phyloP scores from a whole-genome alignment of 2,113 vertebrate genomes.

The Anoura caudifer region DNA sequence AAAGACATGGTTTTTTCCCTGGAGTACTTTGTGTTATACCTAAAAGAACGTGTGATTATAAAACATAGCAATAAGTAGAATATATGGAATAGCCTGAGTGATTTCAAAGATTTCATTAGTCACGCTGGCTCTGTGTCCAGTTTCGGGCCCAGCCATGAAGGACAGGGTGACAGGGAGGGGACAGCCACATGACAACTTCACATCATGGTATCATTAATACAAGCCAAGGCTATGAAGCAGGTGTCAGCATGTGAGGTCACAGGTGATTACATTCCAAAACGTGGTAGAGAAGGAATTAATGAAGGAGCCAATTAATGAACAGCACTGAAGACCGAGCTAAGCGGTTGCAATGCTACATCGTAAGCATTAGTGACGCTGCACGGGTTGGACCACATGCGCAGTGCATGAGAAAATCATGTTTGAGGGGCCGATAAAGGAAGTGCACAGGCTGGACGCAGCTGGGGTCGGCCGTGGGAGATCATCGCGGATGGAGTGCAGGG shows the following conservation, averaged over 20 bases:
- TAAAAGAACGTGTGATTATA: background rate
- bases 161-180: background rate
- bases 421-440: background rate
- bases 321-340: background rate
- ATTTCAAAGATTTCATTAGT: background rate
- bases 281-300: background rate
- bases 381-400: background rate
- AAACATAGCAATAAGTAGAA: background rate
- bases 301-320: background rate
- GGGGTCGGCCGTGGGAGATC: background rate
- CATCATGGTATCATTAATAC: fast-evolving
- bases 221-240: background rate
- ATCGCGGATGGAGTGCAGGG: background rate
- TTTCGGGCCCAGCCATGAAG: background rate
- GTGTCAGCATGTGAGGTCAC: background rate
- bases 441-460: background rate
- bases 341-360: background rate
- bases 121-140: background rate
- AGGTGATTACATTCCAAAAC: background rate
- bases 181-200: background rate
- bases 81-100: background rate
- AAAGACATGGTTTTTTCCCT: background rate
- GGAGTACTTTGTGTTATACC: background rate
- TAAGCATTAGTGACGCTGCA: background rate
- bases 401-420: background rate